Evolutionary conservation across 2,888 invertebrate species (phyloP), one percentile per base, ranked within the genome.

Genomic region (Eumacrocentrus americanus): DNA sequence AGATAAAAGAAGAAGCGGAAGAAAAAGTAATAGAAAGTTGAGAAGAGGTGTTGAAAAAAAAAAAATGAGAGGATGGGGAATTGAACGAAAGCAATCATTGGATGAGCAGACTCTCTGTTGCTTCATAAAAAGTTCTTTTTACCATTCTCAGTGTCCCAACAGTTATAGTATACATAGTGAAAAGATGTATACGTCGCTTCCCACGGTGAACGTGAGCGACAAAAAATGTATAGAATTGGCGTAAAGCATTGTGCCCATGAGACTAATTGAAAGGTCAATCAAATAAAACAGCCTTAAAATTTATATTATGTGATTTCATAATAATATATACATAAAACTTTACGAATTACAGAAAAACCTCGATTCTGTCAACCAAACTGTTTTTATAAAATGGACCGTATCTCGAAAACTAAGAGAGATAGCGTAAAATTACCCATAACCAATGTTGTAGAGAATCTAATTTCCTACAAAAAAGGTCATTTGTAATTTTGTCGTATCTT

Each of bases 151-250:
- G 16, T 40, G 44, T 54, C 54, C 42, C 44, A 18, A 54, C 42
- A 40, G 22, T 4, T 9, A 9, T 12, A 9, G 23, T 14, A 42
- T 54, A 22, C 16, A 44, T 40, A 54, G 35, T 48, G 48, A 22
- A 53, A 29, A 6, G 29, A 22, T 57, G 25, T n/a, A n/a, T 34
- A 34, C 37, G 47, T 38, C 25, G 23, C 60, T 60, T 60, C 60
- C 60, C 60, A 60, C 60, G 60, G 54, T 48, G 29, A 44, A 44
- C 42, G 53, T 60, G 48, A 44, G 54, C 40, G 60, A 60, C 48
- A 54, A 47, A 25, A 23, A 34, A 16, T 14, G 18, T 9, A 56
- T 18, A 56, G 22, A 25, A 53, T 35, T 37, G 5, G 25, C 2
- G 14, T 54, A 44, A 54, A 54, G 40, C 37, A 54, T 54, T 54